phyloP scores from a whole-genome alignment of 1,140 invertebrate species.

The Mylabris phalerata region DNA sequence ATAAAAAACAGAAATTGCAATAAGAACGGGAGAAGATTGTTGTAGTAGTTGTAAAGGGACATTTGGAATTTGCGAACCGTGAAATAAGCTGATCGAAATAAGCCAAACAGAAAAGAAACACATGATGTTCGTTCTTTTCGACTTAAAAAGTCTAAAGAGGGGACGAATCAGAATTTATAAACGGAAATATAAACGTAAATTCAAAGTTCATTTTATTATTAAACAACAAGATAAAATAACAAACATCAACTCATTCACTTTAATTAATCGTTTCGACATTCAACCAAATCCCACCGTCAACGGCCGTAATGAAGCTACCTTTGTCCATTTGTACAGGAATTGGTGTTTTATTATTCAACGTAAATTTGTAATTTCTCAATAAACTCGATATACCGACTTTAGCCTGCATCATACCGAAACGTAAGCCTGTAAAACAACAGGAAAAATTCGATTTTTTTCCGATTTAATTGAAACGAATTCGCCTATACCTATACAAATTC shows the following conservation, averaged over 20 bases:
- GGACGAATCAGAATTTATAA: too few species aligned
- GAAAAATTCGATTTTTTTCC: background rate
- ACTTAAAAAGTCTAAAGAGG: too few species aligned
- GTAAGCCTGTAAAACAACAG: slow-evolving; percentile 42
- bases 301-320: background rate
- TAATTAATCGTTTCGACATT: background rate
- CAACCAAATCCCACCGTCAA: background rate
- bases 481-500: slow-evolving; percentile 48
- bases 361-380: slow-evolving; percentile 38
- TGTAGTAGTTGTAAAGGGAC: slow-evolving; percentile 7
- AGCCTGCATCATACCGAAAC: slow-evolving; percentile 44
- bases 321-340: slow-evolving; percentile 2
- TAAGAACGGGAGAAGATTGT: too few species aligned
- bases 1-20: too few species aligned
- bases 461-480: background rate
- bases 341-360: slow-evolving; percentile 4
- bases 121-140: too few species aligned
- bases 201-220: too few species aligned
- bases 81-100: slow-evolving; percentile 34
- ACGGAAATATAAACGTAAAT: background rate
- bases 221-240: too few species aligned
- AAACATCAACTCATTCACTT: too few species aligned
- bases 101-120: slow-evolving; percentile 25
- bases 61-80: slow-evolving; percentile 30
- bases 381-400: slow-evolving; percentile 44